These are phyloP conservation scores for Thomomys bottae DNA, from an alignment of 2,113 vertebrate genomes.

Conservation along the genomic window DNA sequence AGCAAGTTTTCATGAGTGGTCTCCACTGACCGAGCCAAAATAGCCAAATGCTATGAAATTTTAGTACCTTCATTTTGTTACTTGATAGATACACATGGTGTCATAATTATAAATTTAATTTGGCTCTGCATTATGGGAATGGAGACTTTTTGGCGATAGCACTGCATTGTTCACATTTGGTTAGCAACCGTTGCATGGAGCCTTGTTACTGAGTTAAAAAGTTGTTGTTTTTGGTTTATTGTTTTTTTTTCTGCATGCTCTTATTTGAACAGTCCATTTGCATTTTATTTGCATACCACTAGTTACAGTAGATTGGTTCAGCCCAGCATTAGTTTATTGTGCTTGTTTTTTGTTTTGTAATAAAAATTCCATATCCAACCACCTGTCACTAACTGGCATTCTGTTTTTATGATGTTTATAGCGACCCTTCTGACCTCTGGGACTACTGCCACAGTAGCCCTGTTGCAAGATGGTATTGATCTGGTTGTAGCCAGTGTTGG, in stretches of 20 bases:
- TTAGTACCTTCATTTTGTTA: background rate
- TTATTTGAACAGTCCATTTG: constrained; percentile 52
- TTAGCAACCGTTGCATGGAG: constrained; percentile 80
- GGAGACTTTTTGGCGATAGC: constrained; percentile 24
- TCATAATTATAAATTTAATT: background rate
- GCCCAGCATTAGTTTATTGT: constrained; percentile 52
- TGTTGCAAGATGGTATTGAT: constrained; percentile 96
- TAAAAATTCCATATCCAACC: constrained; percentile 28
- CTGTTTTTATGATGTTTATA: constrained; percentile 84
- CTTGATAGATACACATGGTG: background rate
- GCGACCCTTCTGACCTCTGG: constrained; percentile 89
- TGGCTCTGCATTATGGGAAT: background rate
- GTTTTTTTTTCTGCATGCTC: constrained; percentile 72
- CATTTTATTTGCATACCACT: constrained; percentile 62
- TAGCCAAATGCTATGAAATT: constrained; percentile 8
- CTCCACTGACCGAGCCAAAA: background rate
- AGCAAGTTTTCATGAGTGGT: background rate
- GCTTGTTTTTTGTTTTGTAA: constrained; percentile 49
- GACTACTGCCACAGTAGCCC: constrained; percentile 96
- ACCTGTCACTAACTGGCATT: constrained; percentile 68
- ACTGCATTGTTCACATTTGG: background rate
- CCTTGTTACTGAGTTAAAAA: constrained; percentile 81
- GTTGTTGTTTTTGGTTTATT: background rate
- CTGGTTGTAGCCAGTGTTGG: constrained; percentile 97
- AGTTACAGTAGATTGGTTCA: constrained; percentile 70